A percentile compares a stretch with the other conserved stretches of the same genome.
These are phyloP conservation scores for Apantesis nais DNA, from an alignment of 2,888 invertebrate genomes.

Conservation along the genomic window DNA sequence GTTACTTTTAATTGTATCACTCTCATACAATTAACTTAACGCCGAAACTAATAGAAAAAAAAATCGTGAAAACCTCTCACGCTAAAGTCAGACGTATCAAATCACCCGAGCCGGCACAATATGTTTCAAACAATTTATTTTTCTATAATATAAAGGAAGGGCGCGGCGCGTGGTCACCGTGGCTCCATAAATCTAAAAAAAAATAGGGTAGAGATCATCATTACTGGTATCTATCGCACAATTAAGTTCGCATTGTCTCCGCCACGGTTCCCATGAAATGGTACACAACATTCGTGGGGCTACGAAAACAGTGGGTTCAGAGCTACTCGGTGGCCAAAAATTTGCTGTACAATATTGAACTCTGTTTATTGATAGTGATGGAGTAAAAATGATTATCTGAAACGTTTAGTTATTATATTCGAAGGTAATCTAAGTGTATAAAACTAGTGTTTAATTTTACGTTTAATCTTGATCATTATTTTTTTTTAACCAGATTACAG, in stretches of 20 bases:
- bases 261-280: constrained; percentile 81
- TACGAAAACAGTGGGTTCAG: constrained; percentile 22
- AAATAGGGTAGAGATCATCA: constrained; percentile 67
- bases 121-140: constrained; percentile 80
- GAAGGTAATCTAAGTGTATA: not conserved
- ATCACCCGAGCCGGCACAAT: constrained; percentile 65
- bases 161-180: constrained; percentile 73
- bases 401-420: not conserved
- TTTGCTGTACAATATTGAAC: not conserved
- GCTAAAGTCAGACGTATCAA: constrained; percentile 72
- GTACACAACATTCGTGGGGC: constrained; percentile 45
- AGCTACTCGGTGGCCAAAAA: not conserved
- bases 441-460: not conserved
- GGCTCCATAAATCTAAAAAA: constrained; percentile 69
- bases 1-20: not conserved
- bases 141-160: constrained; percentile 72
- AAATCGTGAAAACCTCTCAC: constrained; percentile 63
- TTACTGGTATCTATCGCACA: constrained; percentile 81
- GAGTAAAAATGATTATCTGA: not conserved
- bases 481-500: not conserved
- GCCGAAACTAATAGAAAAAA: not conserved
- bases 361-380: not conserved
- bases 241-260: constrained; percentile 80
- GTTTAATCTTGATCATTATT: not conserved
- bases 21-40: not conserved